Conservation (phyloP, 1,140 invertebrate species). For the Diorhabda carinulata region DNA sequence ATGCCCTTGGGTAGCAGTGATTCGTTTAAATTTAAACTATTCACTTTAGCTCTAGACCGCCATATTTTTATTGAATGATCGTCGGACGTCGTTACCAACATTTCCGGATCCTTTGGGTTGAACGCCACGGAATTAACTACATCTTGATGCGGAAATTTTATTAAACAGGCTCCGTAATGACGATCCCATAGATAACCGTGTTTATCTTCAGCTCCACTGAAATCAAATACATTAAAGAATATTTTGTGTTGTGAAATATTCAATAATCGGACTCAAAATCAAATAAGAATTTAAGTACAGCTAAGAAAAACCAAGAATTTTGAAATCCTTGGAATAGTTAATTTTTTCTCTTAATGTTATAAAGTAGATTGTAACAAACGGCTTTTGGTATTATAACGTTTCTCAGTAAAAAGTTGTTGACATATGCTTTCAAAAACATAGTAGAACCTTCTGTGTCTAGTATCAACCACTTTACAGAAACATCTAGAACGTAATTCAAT, state of each 20-base stretch:
- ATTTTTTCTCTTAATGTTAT: too few relatives aligned
- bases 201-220: constrained; percentile 81
- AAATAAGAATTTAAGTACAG: neutral
- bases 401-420: too few relatives aligned
- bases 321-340: too few relatives aligned
- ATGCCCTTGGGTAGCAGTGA: constrained; percentile 35
- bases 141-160: constrained; percentile 73
- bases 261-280: neutral
- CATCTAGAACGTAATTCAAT: too few relatives aligned
- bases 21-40: constrained; percentile 42
- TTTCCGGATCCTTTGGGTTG: constrained; percentile 76
- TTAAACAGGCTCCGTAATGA: constrained; percentile 77
- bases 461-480: too few relatives aligned
- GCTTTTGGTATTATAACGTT: too few relatives aligned
- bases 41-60: constrained; percentile 54
- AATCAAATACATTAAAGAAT: constrained; percentile 11
- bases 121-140: constrained; percentile 87
- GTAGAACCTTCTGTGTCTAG: too few relatives aligned
- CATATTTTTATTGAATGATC: constrained; percentile 78
- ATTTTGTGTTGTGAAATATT: neutral
- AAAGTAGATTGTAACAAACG: too few relatives aligned
- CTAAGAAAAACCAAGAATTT: neutral
- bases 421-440: too few relatives aligned
- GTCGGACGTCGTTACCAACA: constrained; percentile 84
- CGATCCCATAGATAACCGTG: constrained; percentile 84